These are phyloP conservation scores for Dascyllus trimaculatus DNA, from an alignment of 2,113 vertebrate genomes.

Conservation along the genomic window DNA sequence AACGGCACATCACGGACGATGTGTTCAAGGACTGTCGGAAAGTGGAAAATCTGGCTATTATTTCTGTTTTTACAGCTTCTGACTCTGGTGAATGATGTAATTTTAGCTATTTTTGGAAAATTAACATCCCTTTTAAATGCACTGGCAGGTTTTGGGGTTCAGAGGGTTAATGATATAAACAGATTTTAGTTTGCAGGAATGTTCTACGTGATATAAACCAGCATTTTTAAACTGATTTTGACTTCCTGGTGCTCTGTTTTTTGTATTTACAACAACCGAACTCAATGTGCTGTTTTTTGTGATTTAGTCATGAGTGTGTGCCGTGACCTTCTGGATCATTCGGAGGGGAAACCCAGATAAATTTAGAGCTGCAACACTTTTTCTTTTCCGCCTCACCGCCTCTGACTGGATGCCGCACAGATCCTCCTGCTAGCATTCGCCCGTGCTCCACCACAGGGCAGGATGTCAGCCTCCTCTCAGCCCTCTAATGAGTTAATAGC, in stretches of 20 bases:
- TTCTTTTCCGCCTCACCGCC: conserved; percentile 46
- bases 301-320: not conserved
- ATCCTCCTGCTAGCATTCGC: conserved; percentile 36
- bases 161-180: no score
- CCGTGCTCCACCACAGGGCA: conserved; percentile 32
- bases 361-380: conserved; percentile 26
- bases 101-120: no score
- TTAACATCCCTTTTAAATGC: no score
- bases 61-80: no score
- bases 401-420: conserved; percentile 27
- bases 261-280: not conserved
- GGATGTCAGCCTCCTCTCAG: conserved; percentile 55
- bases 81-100: no score
- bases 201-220: not conserved
- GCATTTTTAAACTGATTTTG: not conserved
- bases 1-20: no score
- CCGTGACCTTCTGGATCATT: conserved; percentile 23
- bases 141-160: no score
- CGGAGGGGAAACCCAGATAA: conserved; percentile 20
- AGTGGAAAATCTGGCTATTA: no score
- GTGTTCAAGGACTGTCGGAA: no score
- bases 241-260: not conserved
- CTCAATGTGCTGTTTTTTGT: not conserved
- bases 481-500: conserved; percentile 70
- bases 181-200: not conserved